These are phyloP conservation scores for Mormyrus iriodes DNA, from an alignment of 2,113 vertebrate species.

Conservation along the genomic window DNA sequence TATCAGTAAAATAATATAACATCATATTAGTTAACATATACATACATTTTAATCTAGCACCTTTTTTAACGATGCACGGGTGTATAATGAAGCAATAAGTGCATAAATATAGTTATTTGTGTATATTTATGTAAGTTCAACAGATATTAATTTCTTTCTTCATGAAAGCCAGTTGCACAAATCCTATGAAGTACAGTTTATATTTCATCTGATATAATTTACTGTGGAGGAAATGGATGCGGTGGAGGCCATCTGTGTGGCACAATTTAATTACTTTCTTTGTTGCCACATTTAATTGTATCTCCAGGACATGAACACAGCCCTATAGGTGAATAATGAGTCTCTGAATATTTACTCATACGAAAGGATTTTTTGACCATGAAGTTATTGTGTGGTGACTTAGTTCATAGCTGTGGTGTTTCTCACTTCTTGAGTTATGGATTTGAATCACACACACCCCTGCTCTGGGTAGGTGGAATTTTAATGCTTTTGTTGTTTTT, in stretches of 20 bases:
- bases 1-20: neutral
- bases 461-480: neutral
- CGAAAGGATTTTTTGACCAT: neutral
- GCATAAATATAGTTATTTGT: neutral
- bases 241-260: neutral
- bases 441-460: neutral
- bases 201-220: neutral
- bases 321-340: neutral
- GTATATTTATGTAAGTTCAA: neutral
- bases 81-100: neutral
- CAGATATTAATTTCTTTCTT: neutral
- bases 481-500: neutral
- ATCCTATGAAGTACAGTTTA: neutral
- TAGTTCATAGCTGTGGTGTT: neutral
- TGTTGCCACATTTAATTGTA: slow-evolving; percentile 15
- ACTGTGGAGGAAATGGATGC: neutral
- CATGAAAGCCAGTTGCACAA: neutral
- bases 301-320: slow-evolving; percentile 14
- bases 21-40: neutral
- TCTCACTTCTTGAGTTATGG: neutral
- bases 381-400: neutral
- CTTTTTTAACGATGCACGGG: neutral
- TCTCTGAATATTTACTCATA: slow-evolving; percentile 3
- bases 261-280: slow-evolving; percentile 11
- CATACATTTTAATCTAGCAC: neutral